Conservation (phyloP, 2,797 vertebrate genomes). For the Artibeus lituratus region DNA sequence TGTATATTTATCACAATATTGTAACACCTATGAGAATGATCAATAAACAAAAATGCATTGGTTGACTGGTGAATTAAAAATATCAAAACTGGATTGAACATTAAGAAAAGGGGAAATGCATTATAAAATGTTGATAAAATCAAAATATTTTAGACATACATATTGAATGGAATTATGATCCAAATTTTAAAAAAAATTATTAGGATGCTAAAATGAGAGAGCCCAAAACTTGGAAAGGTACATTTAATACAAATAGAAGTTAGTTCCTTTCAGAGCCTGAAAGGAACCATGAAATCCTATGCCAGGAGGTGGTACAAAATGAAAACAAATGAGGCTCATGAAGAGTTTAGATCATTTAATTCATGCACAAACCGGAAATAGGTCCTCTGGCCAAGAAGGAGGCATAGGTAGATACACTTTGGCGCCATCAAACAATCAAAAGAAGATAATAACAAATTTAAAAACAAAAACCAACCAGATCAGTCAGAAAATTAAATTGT, state of each 20-base stretch:
- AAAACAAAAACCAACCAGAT: no score
- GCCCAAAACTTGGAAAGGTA: background rate
- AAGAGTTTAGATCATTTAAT: background rate
- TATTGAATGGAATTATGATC: background rate
- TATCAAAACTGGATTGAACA: background rate
- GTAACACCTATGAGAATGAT: background rate
- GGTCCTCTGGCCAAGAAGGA: no score
- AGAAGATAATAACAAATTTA: no score
- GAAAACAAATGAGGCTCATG: background rate
- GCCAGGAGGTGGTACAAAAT: background rate
- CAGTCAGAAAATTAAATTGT: no score
- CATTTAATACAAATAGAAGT: background rate
- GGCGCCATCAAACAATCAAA: no score
- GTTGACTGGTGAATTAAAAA: background rate
- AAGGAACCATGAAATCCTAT: background rate
- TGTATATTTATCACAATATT: background rate
- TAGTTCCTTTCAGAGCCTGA: background rate
- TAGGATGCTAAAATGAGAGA: background rate
- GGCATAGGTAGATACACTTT: no score
- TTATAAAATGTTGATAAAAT: background rate
- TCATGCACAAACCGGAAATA: background rate
- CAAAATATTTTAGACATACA: background rate
- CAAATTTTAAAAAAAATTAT: background rate
- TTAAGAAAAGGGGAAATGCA: background rate
- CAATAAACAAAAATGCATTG: background rate